Evolutionary conservation across 1,140 invertebrate species (phyloP).

Genomic region (Procambarus virginalis): DNA sequence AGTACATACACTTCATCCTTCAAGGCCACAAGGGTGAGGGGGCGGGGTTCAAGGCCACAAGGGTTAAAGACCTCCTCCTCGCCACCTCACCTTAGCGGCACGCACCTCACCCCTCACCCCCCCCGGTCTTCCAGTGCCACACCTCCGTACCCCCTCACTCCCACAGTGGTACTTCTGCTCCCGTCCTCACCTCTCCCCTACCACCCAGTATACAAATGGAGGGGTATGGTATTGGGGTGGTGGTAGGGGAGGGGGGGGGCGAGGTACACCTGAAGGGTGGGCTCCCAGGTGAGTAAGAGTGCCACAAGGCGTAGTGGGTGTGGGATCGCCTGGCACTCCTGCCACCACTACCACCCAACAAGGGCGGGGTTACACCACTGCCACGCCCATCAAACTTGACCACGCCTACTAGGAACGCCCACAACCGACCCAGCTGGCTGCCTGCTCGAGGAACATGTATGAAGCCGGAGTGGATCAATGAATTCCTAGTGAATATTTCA

Average conservation of each 20-base stretch:
- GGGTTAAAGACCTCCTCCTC: no score
- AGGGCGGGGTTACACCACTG: background rate
- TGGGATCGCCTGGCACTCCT: no score
- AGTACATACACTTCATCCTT: no score
- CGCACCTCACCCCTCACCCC: background rate
- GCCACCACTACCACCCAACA: background rate
- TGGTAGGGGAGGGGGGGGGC: background rate
- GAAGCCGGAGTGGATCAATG: background rate
- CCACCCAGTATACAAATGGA: background rate
- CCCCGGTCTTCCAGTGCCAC: background rate
- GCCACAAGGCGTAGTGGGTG: background rate
- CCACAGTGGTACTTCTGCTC: background rate
- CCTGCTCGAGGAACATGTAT: background rate
- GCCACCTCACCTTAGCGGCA: background rate
- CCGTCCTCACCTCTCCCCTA: background rate
- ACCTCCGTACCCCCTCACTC: background rate
- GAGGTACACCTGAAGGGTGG: no score
- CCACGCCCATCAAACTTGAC: background rate
- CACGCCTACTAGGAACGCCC: background rate
- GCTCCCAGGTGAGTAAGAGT: background rate
- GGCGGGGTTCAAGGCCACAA: no score
- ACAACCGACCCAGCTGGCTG: background rate
- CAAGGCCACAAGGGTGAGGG: no score
- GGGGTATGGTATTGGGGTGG: background rate
- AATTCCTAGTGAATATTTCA: slow-evolving; percentile 13